Evolutionary conservation across 2,797 vertebrate species (phyloP).

Genomic region (Tapirus indicus): DNA sequence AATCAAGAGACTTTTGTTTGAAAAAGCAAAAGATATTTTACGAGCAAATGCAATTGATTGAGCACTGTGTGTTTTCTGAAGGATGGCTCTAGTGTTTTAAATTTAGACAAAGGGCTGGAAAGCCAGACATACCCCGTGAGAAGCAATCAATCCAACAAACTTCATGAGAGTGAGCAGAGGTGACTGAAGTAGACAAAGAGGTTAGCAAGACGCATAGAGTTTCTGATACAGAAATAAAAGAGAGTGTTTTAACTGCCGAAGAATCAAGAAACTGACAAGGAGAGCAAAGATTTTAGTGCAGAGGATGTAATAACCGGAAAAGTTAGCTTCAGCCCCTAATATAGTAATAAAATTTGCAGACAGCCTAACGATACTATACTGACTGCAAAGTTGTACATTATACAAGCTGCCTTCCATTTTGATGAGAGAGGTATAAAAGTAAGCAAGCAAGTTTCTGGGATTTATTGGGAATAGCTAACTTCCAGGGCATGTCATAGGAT

Average conservation of each 20-base stretch:
- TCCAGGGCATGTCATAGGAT: background rate
- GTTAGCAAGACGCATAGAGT: slow-evolving; percentile 39
- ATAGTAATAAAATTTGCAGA: slow-evolving; percentile 66
- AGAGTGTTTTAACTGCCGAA: slow-evolving; percentile 8
- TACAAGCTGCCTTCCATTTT: slow-evolving; percentile 42
- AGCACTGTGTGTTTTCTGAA: slow-evolving; percentile 70
- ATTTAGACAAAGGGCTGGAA: slow-evolving; percentile 75
- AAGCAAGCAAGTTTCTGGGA: slow-evolving; percentile 30
- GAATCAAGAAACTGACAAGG: slow-evolving; percentile 69
- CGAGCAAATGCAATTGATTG: slow-evolving; percentile 72
- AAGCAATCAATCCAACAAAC: slow-evolving; percentile 81
- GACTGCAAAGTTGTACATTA: background rate
- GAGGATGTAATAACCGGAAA: slow-evolving; percentile 57
- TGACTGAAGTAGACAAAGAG: slow-evolving; percentile 73
- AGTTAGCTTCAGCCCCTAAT: slow-evolving; percentile 58
- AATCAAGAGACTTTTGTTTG: slow-evolving; percentile 69
- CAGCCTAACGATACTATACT: slow-evolving; percentile 12
- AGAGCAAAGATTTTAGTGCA: slow-evolving; percentile 60
- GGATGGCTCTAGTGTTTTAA: slow-evolving; percentile 68
- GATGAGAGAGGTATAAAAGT: slow-evolving; percentile 33
- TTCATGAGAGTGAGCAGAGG: slow-evolving; percentile 68
- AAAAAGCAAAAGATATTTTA: slow-evolving; percentile 72
- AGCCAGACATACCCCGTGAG: slow-evolving; percentile 47
- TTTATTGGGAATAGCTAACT: slow-evolving; percentile 18
- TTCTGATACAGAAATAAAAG: slow-evolving; percentile 66